Base-by-base conservation (phyloP, 2,797 vertebrate genomes). In the Lithobates sylvaticus region DNA sequence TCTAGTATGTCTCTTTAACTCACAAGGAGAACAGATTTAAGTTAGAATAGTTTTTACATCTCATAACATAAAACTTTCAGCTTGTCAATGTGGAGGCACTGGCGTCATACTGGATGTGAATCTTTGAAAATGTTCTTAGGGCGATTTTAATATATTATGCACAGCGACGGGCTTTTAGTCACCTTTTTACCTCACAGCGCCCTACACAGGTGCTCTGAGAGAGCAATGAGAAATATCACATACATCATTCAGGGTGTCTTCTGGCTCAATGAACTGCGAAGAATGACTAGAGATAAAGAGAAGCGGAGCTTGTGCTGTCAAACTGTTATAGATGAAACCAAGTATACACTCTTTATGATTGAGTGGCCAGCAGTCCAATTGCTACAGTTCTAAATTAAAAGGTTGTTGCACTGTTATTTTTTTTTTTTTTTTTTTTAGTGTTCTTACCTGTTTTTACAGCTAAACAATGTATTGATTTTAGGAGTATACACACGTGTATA, bases 201-300 rank as follows among this genome's bases (percentile, higher is more conserved):
- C 29, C 44, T 32, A 39, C 42, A 61, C 68, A 72, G 68, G 69
- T n/a, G 67, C 68, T 81, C 13, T 64, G 58, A 73, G 67, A 72
- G 65, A 61, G 69, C 54, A 64, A 72, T 81, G 54, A 81, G 58
- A 81, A 81, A 73, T 81, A 71, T 81, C 71, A 81, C 23, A 81
- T 73, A 70, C 58, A 70, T 81, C 69, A 81, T 73, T 81, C 79
- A 81, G 34, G 50, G 69, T 81, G 79, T 81, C 79, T 81, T 64
- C 69, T 81, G 79, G 79, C 71, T 81, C 79, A 81, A 34, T 81
- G 79, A 72, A 70, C 79, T 73, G 79, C 27, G 39, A 81, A 81
- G 79, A 81, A 73, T 70, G 32, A 73, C 69, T 81, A 64, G 44
- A 81, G 69, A 81, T 81, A 81, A 81, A 81, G 32, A 81, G 50